phyloP scores from a whole-genome alignment of 2,888 invertebrate genomes.

The Stictocephala bisonia region DNA sequence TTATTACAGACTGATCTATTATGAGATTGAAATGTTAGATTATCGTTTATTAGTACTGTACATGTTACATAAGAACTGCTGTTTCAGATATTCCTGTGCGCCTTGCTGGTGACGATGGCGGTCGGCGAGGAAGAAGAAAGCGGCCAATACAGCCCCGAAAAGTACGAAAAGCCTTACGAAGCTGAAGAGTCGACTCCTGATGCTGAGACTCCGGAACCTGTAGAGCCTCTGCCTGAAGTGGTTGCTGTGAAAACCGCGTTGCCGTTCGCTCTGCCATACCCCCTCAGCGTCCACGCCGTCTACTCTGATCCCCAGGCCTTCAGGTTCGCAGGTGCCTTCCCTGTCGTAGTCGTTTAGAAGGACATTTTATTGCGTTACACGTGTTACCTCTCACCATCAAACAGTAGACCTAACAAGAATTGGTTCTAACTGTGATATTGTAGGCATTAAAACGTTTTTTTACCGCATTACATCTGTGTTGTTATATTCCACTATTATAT shows the following conservation, averaged over 20 bases:
- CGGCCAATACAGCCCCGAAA: slow-evolving; percentile 55
- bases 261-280: slow-evolving; percentile 9
- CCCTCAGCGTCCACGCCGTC: no score
- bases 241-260: neutral
- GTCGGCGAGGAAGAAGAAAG: slow-evolving; percentile 54
- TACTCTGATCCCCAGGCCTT: neutral
- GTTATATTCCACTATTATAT: no score
- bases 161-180: slow-evolving; percentile 55
- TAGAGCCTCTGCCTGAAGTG: slow-evolving; percentile 1
- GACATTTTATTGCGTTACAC: no score
- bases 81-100: slow-evolving; percentile 48
- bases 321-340: neutral
- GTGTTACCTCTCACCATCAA: no score
- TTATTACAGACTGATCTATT: no score
- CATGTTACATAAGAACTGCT: no score
- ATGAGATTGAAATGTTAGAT: no score
- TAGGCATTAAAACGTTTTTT: no score
- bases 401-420: no score
- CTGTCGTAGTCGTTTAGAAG: neutral
- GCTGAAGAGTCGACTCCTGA: slow-evolving; percentile 20
- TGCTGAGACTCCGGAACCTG: slow-evolving; percentile 6
- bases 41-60: no score
- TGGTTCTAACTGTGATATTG: slow-evolving; percentile 31
- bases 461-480: no score
- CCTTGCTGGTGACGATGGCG: slow-evolving; percentile 49